Base-by-base conservation (phyloP, 2,797 vertebrate species). In the Poeciliopsis gracilis region DNA sequence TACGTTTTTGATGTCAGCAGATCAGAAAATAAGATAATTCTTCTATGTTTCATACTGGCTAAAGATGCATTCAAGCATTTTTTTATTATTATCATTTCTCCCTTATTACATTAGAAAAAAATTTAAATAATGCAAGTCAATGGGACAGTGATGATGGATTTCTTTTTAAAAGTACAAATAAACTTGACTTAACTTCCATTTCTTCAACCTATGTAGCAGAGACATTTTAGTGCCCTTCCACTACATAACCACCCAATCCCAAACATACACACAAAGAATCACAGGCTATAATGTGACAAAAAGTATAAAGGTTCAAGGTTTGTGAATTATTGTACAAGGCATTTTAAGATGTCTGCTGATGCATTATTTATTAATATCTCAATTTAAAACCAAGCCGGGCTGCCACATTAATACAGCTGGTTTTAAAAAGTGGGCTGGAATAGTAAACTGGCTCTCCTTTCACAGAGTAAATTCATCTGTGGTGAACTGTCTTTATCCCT, bases 401-500 rank as follows among this genome's bases (percentile, higher is more conserved):
- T 16, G 41, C n/a, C 11, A 1, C 2, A 11, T 9, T 23, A 12
- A 76, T 51, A 47, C 2, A 41, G 1, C 45, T 23, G 5, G 36
- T 47, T 49, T 38, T 36, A 67, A n/a, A 41, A 75, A 66, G 4
- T 61, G 30, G 28, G 49, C 11, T 73, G 33, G 11, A 71, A 79
- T 69, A 82, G 49, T 16, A 74, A 83, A 51, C 46, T 55, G 47
- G 12, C 61, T 81, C 38, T 76, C 12, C 36, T 67, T 77, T 81
- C 36, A 28, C 55, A 67, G 18, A 75, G 46, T 76, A 73, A 79
- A 82, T 82, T 79, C 33, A 5, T 63, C 36, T 49, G 8, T 46
- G 49, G 66, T 73, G 16, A 81, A 79, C 82, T 81, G 70, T 83
- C 82, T 80, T 84, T 53, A 87, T 87, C 84, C 45, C 72, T 86